Evolutionary conservation across 1,140 invertebrate genomes (phyloP).

Genomic region (Archegozetes longisetosus): DNA sequence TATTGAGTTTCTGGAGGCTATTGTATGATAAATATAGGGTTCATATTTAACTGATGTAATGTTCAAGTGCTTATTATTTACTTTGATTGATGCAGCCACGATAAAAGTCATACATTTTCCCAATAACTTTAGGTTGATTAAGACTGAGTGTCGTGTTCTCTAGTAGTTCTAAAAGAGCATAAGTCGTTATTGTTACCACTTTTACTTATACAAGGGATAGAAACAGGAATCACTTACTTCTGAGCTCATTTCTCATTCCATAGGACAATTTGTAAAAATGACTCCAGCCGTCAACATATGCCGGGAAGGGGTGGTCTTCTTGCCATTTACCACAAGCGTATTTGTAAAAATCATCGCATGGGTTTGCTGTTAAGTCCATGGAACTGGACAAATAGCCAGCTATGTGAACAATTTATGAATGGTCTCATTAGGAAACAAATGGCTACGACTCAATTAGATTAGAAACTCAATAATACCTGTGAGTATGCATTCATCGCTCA

Average conservation of each 20-base stretch:
- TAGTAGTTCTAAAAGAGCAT: neutral
- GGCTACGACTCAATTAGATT: too few relatives aligned
- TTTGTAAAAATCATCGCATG: slow-evolving; percentile 51
- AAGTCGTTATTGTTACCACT: neutral
- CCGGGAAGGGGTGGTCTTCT: slow-evolving; percentile 5
- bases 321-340: slow-evolving; percentile 41
- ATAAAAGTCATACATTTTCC: slow-evolving; percentile 12
- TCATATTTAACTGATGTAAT: neutral
- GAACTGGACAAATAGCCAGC: slow-evolving; percentile 1
- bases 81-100: slow-evolving; percentile 2
- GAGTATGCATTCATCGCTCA: too few relatives aligned
- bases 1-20: neutral
- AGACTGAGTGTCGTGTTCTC: too few relatives aligned
- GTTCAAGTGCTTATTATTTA: too few relatives aligned
- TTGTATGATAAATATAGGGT: neutral
- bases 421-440: too few relatives aligned
- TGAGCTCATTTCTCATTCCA: neutral
- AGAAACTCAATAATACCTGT: too few relatives aligned
- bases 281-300: neutral
- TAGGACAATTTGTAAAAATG: neutral
- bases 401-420: too few relatives aligned
- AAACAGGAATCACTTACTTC: neutral
- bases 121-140: neutral
- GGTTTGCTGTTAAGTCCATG: slow-evolving; percentile 22
- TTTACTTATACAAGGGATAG: neutral